Evolutionary conservation across 2,113 vertebrate genomes (phyloP), one percentile per base, ranked within the genome.

Genomic region (Apistogramma diplotaenia): DNA sequence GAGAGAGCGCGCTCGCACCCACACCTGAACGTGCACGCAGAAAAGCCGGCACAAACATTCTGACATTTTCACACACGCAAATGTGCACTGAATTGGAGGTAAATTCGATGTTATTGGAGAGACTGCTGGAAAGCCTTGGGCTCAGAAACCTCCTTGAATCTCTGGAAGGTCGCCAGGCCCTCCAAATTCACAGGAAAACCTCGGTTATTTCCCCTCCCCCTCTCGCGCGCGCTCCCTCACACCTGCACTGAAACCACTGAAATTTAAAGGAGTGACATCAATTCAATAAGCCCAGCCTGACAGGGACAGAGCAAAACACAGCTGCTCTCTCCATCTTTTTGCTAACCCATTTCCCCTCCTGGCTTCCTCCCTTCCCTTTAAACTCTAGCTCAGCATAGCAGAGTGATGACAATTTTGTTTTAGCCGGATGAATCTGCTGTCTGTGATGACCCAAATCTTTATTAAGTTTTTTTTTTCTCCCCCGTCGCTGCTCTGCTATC

Each of bases 351-450:
- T 91, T 90, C 81, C 81, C 65, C 72, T 89, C 76, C 81, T 78
- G 77, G 85, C 92, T 85, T 87, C 91, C 89, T 90, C 81, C 70
- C 73, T 79, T 82, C 60, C 78, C 88, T 79, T 88, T 79, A 92
- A 90, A 89, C 84, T 78, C 79, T 4, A 71, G 72, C 91, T 91
- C 87, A 88, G 88, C 85, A 89, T 88, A 80, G 82, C 85, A 85
- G 82, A 88, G 72, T 84, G 85, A 92, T 91, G 89, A 91, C 89
- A 90, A 87, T 92, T 88, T 86, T 86, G 86, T 91, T 93, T 90
- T 81, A 77, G 71, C 86, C 59, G 87, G 89, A 93, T 92, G 87
- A 91, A 92, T 93, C 76, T 85, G 60, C 80, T 67, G 80, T 88
- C 83, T 79, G 82, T 70, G 74, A 92, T 91, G 86, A 89, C 89